Base-by-base conservation (phyloP, 1,140 invertebrate genomes). In the Drosophila willistoni region DNA sequence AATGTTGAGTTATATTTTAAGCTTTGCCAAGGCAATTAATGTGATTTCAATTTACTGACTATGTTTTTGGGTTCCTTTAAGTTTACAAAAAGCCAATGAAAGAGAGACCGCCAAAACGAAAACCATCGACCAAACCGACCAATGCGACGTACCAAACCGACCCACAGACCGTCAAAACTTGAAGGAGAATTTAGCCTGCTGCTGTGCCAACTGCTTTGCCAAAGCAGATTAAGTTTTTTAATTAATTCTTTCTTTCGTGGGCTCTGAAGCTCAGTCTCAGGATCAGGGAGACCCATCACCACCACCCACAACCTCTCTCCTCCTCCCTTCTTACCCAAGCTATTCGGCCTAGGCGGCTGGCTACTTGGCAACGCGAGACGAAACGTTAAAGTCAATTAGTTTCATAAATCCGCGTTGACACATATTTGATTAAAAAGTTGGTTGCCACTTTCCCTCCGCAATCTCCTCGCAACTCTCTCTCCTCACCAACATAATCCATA, bases 151-250 rank as follows among this genome's bases (percentile, higher is more conserved):
- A 22, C 19, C 19, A 25, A 25, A 25, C 22, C 22, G 41, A 17
- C 42, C 9, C 4, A 59, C 7, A 19, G 7, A 57, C 36, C 63
- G 29, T 39, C 41, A 22, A 54, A 33, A 42, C 13, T 47, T 47
- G 19, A 51, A 14, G 17, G 2, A 51, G 17, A 51, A 10, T 51
- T 51, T 22, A 3, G 56, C 42, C 61, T 55, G 56, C 61, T 72
- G 59, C 57, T 65, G 64, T 73, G 42, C 61, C 62, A 60, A 59
- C 54, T 41, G 59, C 34, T 71, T 66, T 75, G 79, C 78, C 78
- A 65, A 73, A 70, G 79, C 71, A 76, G 82, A 86, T 85, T 81
- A 85, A 86, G 82, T 86, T 82, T 85, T 86, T 85, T 86, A 85
- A 85, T 85, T 85, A 85, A 85, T 86, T 86, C 74, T 64, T 75